Evolutionary conservation across 2,113 vertebrate species (phyloP), one percentile per base, ranked within the genome.

Genomic region (Melanostigma gelatinosum): DNA sequence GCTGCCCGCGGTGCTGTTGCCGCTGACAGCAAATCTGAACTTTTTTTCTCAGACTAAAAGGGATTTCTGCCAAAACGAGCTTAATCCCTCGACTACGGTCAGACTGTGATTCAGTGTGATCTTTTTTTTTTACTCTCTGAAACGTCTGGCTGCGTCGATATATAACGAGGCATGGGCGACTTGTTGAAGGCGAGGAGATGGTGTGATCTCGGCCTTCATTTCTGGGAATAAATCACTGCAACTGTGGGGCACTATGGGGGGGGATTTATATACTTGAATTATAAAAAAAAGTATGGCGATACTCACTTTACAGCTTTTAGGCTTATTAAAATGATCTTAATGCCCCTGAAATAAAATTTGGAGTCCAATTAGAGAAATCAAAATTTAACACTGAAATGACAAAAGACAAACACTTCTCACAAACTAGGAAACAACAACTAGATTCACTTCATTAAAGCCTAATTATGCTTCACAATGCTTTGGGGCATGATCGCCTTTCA

Each of bases 21-120:
- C 46, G 68, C 76, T 68, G 76, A 84, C 83, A 74, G 77, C 7
- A n/a, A 36, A 75, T 70, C 62, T 4, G 54, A 90, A 87, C 70
- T 80, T 75, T 77, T 71, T 20, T 20, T 24, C 78, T 68, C 79
- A 1, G 22, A 70, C 78, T 76, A 32, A 79, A 86, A 82, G 71
- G 62, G 36, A 60, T 44, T 75, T 81, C 46, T 74, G 66, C 48
- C 69, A 85, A 77, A 75, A 48, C 4, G 2, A 76, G 64, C 15
- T 13, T 44, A 58, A 75, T 74, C 64, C 54, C 10, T 54, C 1
- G 7, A 62, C 32, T 27, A 46, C 62, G 52, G 48, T 52, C 66
- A 38, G 4, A 4, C 24, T 32, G 38, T 18, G 77, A 73, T 52
- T 74, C 60, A 32, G 63, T 40, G 61, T 24, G 61, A 66, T 29